Conservation (phyloP, 2,888 invertebrate genomes). For the Chouioia cunea region DNA sequence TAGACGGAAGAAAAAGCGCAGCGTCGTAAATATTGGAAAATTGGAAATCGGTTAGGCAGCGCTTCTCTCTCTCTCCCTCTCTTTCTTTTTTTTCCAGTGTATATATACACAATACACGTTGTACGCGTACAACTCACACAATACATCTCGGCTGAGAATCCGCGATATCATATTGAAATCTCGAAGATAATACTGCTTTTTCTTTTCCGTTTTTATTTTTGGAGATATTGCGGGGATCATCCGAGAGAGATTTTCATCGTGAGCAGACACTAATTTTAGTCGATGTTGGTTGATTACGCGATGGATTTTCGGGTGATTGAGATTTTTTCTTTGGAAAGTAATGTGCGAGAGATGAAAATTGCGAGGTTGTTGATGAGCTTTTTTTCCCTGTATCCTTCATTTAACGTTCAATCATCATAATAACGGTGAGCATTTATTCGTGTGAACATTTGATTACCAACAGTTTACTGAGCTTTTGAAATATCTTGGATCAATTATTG, state of each 20-base stretch:
- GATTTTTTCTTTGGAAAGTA: no score
- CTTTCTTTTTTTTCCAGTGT: no score
- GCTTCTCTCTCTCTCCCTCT: slow-evolving; percentile 1
- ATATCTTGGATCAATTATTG: no score
- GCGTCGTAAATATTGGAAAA: slow-evolving; percentile 58
- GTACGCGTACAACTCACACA: slow-evolving; percentile 13
- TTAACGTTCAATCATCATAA: no score
- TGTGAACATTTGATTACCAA: no score
- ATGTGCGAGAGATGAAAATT: no score
- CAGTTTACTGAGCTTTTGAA: no score
- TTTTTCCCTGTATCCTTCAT: no score
- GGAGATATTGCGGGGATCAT: neutral
- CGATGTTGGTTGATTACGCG: neutral
- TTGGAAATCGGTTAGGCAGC: slow-evolving; percentile 58
- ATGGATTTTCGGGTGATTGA: no score
- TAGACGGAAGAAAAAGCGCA: slow-evolving; percentile 39
- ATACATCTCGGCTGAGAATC: slow-evolving; percentile 22
- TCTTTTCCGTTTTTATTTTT: no score
- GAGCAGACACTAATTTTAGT: slow-evolving; percentile 10
- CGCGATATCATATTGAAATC: slow-evolving; percentile 38
- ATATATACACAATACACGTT: slow-evolving; percentile 7
- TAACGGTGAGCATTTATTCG: no score
- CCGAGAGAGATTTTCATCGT: neutral
- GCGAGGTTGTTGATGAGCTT: no score
- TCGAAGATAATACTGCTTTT: neutral